A percentile compares a stretch with the other conserved stretches of the same genome.
These are phyloP conservation scores for Macquaria ambigua DNA, from an alignment of 2,113 vertebrate genomes.

Conservation along the genomic window DNA sequence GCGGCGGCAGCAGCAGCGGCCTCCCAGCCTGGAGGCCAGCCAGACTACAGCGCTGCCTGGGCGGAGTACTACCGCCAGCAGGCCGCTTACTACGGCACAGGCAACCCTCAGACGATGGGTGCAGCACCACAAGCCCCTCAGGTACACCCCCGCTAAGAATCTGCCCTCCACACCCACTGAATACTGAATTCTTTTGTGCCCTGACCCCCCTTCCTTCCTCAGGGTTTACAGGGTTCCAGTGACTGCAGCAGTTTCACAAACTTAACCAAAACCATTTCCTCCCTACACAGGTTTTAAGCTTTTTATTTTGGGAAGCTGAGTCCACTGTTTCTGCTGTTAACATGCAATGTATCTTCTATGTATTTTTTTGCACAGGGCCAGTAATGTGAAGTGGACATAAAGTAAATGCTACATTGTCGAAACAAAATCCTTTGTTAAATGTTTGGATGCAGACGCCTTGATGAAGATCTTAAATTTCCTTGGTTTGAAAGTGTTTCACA, in stretches of 20 bases:
- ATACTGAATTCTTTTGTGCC: conserved; percentile 27
- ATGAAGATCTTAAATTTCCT: conserved; percentile 99
- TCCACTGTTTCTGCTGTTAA: conserved; percentile 94
- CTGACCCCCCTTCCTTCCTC: conserved; percentile 84
- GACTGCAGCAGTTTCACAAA: conserved; percentile 85
- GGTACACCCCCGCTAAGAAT: conserved; percentile 86
- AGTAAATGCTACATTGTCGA: conserved; percentile 99
- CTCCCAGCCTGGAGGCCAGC: conserved; percentile 93
- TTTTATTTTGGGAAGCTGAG: conserved; percentile 84
- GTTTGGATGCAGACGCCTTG: conserved; percentile 99
- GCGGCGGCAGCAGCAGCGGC: conserved; percentile 79
- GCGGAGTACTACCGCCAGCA: conserved; percentile 98
- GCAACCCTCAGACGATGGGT: conserved; percentile 94
- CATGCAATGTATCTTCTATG: conserved; percentile 99
- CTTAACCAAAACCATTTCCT: conserved; percentile 90
- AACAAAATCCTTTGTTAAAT: conserved; percentile 99
- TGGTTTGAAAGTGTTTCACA: conserved; percentile 97
- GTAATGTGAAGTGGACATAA: conserved; percentile 99
- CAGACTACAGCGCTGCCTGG: conserved; percentile 98
- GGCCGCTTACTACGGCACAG: conserved; percentile 96
- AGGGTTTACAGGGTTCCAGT: conserved; percentile 92
- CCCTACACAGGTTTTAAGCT: conserved; percentile 91
- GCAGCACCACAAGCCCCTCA: conserved; percentile 91
- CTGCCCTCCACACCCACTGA: conserved; percentile 53
- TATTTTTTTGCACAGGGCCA: conserved; percentile 99